These are phyloP conservation scores for Cecropterus lyciades DNA, from an alignment of 1,140 invertebrate genomes.

Conservation along the genomic window DNA sequence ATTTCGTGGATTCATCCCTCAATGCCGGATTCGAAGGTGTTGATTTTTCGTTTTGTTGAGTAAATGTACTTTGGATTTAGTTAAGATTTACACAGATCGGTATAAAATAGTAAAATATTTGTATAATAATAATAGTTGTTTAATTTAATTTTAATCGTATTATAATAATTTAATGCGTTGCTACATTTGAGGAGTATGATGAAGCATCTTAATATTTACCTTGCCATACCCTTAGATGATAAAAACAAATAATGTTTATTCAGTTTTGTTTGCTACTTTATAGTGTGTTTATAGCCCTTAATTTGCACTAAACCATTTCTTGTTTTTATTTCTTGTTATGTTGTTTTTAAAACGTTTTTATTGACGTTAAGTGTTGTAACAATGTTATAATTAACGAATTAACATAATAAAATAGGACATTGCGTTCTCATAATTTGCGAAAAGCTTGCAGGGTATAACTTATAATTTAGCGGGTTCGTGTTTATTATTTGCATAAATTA, in stretches of 20 bases:
- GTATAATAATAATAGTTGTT: too few species aligned
- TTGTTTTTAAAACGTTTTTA: not conserved
- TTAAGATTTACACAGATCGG: not conserved
- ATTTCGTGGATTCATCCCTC: slow-evolving; percentile 51
- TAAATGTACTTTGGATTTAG: not conserved
- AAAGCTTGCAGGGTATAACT: slow-evolving; percentile 13
- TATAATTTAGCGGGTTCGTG: slow-evolving; percentile 36
- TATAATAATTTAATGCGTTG: too few species aligned
- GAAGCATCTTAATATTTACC: too few species aligned
- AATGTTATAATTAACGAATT: slow-evolving; percentile 24
- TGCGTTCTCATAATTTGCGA: slow-evolving; percentile 16
- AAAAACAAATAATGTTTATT: too few species aligned
- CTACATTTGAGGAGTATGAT: too few species aligned
- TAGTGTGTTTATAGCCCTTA: too few species aligned
- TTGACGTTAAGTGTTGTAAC: not conserved
- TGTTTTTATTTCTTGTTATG: too few species aligned
- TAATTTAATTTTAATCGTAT: too few species aligned
- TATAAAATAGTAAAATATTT: too few species aligned
- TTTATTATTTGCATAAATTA: slow-evolving; percentile 67
- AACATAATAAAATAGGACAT: slow-evolving; percentile 21
- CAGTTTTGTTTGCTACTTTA: too few species aligned
- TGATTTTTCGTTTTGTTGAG: slow-evolving; percentile 9
- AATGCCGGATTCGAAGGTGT: slow-evolving; percentile 28
- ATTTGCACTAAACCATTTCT: too few species aligned
- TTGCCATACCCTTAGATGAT: too few species aligned